Evolutionary conservation across 2,113 vertebrate species (phyloP).

Genomic region (human (Homo sapiens)): DNA sequence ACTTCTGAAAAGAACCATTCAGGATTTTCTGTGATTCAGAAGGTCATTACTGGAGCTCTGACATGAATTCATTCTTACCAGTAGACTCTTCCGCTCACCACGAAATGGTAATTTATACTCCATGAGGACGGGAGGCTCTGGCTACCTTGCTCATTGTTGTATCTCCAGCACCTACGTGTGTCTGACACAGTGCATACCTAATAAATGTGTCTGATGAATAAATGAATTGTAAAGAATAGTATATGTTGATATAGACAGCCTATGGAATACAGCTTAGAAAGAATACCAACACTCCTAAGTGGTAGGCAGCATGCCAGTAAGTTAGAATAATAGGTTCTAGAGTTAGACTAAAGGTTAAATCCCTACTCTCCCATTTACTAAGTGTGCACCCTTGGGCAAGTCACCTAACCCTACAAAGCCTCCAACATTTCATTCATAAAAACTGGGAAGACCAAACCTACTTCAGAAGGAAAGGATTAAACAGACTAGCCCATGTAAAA

Average conservation of each 20-base stretch:
- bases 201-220: not conserved
- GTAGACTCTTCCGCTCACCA: not conserved
- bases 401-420: not conserved
- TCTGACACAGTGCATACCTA: not conserved
- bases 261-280: not conserved
- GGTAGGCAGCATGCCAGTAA: not conserved
- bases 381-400: not conserved
- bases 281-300: not conserved
- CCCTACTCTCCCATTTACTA: not conserved
- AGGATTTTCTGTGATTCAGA: not conserved
- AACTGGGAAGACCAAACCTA: not conserved
- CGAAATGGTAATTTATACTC: not conserved
- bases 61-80: not conserved
- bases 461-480: not conserved
- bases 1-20: not conserved
- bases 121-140: not conserved
- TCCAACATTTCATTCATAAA: not conserved
- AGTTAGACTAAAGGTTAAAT: not conserved
- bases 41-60: not conserved
- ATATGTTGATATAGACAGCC: not conserved
- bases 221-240: not conserved
- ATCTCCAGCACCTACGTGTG: not conserved
- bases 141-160: not conserved
- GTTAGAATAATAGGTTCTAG: not conserved
- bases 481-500: not conserved